These are phyloP conservation scores for Hippolais icterina DNA, from an alignment of 2,113 vertebrate species.

Conservation along the genomic window DNA sequence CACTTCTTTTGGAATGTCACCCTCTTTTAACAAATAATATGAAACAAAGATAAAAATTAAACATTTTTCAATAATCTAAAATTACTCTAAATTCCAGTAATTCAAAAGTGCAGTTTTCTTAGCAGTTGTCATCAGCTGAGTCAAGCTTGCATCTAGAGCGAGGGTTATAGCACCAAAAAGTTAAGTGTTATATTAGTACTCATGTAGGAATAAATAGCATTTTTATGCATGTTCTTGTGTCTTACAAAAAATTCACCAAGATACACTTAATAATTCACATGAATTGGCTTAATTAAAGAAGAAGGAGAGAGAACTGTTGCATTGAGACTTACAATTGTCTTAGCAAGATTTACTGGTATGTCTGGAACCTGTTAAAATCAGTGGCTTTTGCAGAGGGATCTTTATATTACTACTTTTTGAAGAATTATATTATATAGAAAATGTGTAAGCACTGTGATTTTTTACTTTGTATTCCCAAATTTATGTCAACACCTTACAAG, in stretches of 20 bases:
- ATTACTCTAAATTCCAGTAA: conserved; percentile 35
- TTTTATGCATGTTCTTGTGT: not conserved
- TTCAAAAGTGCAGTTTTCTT: conserved; percentile 46
- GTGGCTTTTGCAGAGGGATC: not conserved
- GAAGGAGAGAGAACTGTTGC: not conserved
- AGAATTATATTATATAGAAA: not conserved
- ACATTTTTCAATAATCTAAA: conserved; percentile 33
- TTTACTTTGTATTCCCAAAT: not conserved
- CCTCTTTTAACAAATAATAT: not conserved
- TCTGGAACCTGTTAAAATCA: not conserved
- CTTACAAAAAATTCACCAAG: not conserved
- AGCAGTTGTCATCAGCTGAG: conserved; percentile 22
- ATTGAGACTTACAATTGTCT: not conserved
- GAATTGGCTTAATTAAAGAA: not conserved
- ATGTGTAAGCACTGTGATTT: not conserved
- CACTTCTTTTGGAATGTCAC: not conserved
- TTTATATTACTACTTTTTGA: not conserved
- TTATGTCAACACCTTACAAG: not conserved
- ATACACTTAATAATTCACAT: not conserved
- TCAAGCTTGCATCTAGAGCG: conserved; percentile 26
- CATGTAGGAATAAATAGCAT: not conserved
- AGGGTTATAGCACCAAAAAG: not conserved
- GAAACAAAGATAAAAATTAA: not conserved
- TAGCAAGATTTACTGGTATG: not conserved
- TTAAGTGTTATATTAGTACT: not conserved